Percentiles rank a stretch among this genome's conserved stretches.
phyloP scores from a whole-genome alignment of 2,888 invertebrate species.

The Cosmopolites sordidus region DNA sequence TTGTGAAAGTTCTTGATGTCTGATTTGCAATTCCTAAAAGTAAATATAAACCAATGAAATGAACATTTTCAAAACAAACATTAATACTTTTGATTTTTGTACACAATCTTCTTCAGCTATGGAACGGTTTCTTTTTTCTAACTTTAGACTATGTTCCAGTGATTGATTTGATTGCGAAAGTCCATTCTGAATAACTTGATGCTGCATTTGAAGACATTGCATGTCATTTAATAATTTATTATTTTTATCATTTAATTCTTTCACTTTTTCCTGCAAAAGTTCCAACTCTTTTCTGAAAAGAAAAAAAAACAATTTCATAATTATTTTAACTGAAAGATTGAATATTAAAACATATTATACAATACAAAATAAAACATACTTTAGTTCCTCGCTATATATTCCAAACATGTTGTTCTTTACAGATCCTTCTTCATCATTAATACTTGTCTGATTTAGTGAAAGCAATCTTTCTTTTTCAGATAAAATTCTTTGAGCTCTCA shows the following conservation, averaged over 20 bases:
- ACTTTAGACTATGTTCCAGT: constrained; percentile 45
- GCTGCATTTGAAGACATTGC: constrained; percentile 42
- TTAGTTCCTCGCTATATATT: constrained; percentile 41
- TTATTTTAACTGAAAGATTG: too few species aligned
- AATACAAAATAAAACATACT: constrained; percentile 31
- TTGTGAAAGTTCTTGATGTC: constrained; percentile 50
- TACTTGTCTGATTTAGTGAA: constrained; percentile 36
- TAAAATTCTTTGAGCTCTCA: constrained; percentile 72
- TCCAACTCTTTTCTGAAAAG: constrained; percentile 44
- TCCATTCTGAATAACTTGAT: constrained; percentile 46
- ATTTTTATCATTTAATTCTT: constrained; percentile 50
- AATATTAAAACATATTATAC: neutral
- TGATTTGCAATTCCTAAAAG: constrained; percentile 45
- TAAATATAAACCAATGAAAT: constrained; percentile 8
- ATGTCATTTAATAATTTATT: constrained; percentile 50
- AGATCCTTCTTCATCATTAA: constrained; percentile 27
- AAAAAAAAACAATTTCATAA: neutral
- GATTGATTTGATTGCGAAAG: constrained; percentile 42
- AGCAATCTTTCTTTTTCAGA: constrained; percentile 74
- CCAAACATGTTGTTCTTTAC: constrained; percentile 32
- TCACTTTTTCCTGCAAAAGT: constrained; percentile 47
- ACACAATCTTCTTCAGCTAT: constrained; percentile 49
- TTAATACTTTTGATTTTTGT: constrained; percentile 36
- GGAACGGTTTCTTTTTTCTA: constrained; percentile 47
- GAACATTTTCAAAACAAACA: neutral